A percentile compares a stretch with the other conserved stretches of the same genome.
Evolutionary conservation across 2,888 invertebrate species (phyloP).

Genomic region (Dyspetes luteomarginatus): DNA sequence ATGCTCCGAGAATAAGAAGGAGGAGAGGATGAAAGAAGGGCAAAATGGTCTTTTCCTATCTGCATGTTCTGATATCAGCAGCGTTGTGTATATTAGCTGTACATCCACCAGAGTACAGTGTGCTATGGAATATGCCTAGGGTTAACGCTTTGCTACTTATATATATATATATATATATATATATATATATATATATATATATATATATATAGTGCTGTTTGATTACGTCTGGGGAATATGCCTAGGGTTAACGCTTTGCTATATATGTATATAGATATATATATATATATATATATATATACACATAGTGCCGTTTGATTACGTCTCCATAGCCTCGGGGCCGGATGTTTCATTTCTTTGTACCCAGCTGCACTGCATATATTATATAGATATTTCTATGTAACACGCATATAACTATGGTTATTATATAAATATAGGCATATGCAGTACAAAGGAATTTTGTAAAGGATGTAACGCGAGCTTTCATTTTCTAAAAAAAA

Average conservation of each 20-base stretch:
- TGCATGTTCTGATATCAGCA: slow-evolving; percentile 15
- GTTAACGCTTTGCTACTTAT: background rate
- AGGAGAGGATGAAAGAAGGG: slow-evolving; percentile 21
- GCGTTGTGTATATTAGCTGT: background rate
- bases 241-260: no score
- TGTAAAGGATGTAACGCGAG: slow-evolving; percentile 15
- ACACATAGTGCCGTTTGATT: slow-evolving; percentile 74
- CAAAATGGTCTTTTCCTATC: slow-evolving; percentile 4
- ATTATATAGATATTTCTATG: slow-evolving; percentile 4
- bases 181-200: slow-evolving; percentile 24
- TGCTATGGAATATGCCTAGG: background rate
- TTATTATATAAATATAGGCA: slow-evolving; percentile 8
- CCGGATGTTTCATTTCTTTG: slow-evolving; percentile 77
- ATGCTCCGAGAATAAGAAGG: slow-evolving; percentile 1
- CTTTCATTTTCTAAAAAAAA: background rate
- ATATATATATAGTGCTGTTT: slow-evolving; percentile 71
- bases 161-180: slow-evolving; percentile 19
- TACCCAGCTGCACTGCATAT: slow-evolving; percentile 60
- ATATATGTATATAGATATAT: slow-evolving; percentile 19
- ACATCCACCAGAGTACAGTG: background rate
- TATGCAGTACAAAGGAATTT: background rate
- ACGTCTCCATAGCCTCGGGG: slow-evolving; percentile 72
- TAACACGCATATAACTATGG: slow-evolving; percentile 11
- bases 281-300: slow-evolving; percentile 44
- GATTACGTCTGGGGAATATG: slow-evolving; percentile 75